Evolutionary conservation across 2,797 vertebrate species (phyloP).

Genomic region (Sphenopsis melanotis): DNA sequence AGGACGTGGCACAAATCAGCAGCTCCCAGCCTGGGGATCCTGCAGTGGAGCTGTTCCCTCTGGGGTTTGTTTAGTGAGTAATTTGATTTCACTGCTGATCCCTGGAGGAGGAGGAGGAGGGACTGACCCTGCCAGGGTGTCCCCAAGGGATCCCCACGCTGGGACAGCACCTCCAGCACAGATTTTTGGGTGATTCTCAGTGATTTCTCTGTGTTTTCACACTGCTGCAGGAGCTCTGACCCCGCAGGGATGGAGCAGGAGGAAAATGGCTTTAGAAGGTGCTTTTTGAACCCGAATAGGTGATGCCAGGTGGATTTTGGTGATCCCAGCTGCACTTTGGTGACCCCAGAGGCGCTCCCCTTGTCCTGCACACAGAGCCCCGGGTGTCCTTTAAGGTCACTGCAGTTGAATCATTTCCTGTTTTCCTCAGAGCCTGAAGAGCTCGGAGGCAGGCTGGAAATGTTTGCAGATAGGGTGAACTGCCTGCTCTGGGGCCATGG

Average conservation of each 20-base stretch:
- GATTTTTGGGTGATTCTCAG: accelerated
- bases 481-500: conserved; percentile 2
- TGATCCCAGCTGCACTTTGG: neutral
- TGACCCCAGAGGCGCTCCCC: neutral
- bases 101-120: neutral
- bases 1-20: accelerated
- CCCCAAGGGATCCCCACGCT: accelerated
- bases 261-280: neutral
- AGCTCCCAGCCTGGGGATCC: neutral
- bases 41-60: neutral
- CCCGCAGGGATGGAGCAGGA: accelerated
- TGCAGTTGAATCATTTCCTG: conserved; percentile 61
- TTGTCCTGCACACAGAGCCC: neutral
- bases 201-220: neutral
- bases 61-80: neutral
- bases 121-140: neutral
- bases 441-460: neutral
- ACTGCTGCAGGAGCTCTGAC: neutral
- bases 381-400: neutral
- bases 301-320: neutral
- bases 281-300: accelerated
- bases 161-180: accelerated
- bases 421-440: conserved; percentile 32
- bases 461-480: neutral
- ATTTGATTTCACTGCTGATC: neutral